A percentile compares a stretch with the other conserved stretches of the same genome.
Conservation (phyloP, 1,140 invertebrate genomes). For the Phenacoccus solenopsis region DNA sequence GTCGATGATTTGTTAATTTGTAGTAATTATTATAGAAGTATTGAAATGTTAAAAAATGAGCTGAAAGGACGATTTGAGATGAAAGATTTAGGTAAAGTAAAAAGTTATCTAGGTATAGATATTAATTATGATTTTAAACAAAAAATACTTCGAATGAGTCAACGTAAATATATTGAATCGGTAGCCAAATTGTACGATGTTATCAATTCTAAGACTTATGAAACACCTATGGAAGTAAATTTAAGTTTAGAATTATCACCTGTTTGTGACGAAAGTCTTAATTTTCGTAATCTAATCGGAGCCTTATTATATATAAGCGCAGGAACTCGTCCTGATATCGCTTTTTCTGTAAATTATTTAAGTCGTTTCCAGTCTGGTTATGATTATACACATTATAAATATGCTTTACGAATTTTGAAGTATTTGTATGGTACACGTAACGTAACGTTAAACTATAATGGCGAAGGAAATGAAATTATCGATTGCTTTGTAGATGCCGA, state of each 20-base stretch:
- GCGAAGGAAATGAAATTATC: neutral
- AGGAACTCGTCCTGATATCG: slow-evolving; percentile 37
- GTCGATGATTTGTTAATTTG: slow-evolving; percentile 18
- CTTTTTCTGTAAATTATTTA: slow-evolving; percentile 34
- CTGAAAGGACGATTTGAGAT: slow-evolving; percentile 5
- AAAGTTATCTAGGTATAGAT: slow-evolving; percentile 6
- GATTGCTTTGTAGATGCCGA: no score
- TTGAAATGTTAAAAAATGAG: neutral
- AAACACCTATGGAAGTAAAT: slow-evolving; percentile 1
- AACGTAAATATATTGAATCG: neutral
- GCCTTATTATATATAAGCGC: slow-evolving; percentile 35
- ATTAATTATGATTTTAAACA: neutral
- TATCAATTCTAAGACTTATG: neutral
- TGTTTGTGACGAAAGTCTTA: neutral
- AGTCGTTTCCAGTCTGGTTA: slow-evolving; percentile 35
- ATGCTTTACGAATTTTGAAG: slow-evolving; percentile 34
- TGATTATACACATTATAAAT: slow-evolving; percentile 31
- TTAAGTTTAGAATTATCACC: neutral
- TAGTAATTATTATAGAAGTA: neutral
- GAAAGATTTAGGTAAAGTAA: neutral
- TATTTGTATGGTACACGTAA: slow-evolving; percentile 34
- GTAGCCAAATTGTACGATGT: neutral
- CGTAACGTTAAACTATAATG: slow-evolving; percentile 18
- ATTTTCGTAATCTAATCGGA: slow-evolving; percentile 31
- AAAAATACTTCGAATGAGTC: neutral